Conservation (phyloP, 2,888 invertebrate genomes). For the Desoria tigrina region DNA sequence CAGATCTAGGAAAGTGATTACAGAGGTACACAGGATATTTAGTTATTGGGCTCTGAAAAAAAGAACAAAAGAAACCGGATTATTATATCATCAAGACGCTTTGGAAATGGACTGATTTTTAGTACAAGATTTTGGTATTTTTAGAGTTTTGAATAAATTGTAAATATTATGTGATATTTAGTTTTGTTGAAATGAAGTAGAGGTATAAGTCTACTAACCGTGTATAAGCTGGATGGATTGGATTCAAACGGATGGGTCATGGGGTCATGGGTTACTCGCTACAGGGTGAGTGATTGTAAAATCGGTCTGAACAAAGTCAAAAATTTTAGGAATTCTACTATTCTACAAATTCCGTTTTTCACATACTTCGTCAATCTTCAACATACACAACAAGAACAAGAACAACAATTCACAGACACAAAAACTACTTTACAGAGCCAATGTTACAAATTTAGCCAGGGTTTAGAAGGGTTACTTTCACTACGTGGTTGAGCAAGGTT, state of each 20-base stretch:
- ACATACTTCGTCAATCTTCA: no score
- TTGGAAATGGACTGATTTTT: no score
- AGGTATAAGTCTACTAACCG: constrained; percentile 20
- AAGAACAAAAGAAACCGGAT: constrained; percentile 6
- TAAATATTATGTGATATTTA: no score
- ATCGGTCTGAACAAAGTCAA: constrained; percentile 11
- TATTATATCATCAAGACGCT: background rate
- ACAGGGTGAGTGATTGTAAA: constrained; percentile 15
- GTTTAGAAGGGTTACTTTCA: no score
- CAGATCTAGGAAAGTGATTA: constrained; percentile 14
- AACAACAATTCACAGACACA: no score
- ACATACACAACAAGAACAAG: no score
- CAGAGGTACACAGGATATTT: constrained; percentile 18
- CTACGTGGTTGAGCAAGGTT: no score
- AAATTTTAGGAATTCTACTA: background rate
- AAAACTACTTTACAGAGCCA: no score
- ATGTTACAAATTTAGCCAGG: no score
- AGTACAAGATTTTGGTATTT: no score
- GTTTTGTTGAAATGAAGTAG: no score
- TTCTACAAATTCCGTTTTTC: background rate
- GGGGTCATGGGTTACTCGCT: constrained; percentile 16
- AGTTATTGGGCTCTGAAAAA: constrained; percentile 23
- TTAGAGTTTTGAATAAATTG: no score
- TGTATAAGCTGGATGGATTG: constrained; percentile 18
- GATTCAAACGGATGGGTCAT: constrained; percentile 7